Evolutionary conservation across 1,140 invertebrate species (phyloP).

Genomic region (Psilanteris sp.): DNA sequence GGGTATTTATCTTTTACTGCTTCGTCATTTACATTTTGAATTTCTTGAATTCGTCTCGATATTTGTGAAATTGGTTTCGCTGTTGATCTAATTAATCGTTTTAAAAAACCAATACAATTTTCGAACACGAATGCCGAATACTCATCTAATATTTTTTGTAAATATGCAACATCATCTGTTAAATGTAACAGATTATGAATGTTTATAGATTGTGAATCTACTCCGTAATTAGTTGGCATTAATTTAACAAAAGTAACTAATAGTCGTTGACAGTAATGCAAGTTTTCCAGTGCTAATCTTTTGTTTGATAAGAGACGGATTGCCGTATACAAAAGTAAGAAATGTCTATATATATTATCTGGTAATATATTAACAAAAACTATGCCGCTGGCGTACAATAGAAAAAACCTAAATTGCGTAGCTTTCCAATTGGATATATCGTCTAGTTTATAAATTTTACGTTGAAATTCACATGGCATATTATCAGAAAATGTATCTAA

Average conservation of each 20-base stretch:
- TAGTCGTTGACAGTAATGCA: slow-evolving; percentile 23
- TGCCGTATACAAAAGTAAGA: no score
- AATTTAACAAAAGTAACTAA: slow-evolving; percentile 43
- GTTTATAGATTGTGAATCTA: slow-evolving; percentile 32
- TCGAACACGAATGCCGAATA: slow-evolving; percentile 17
- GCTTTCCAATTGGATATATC: slow-evolving; percentile 5
- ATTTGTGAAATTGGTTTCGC: slow-evolving; percentile 10
- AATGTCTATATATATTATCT: slow-evolving; percentile 1
- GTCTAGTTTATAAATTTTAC: slow-evolving; percentile 4
- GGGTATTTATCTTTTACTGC: slow-evolving; percentile 1
- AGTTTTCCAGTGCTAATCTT: slow-evolving; percentile 7
- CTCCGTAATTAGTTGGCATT: slow-evolving; percentile 24
- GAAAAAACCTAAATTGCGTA: no score
- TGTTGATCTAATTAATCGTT: no score
- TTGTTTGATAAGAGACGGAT: slow-evolving; percentile 8
- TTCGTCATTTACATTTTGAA: no score
- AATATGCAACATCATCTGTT: slow-evolving; percentile 13
- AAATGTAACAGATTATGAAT: slow-evolving; percentile 50
- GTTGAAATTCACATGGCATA: slow-evolving; percentile 15
- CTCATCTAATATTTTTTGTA: slow-evolving; percentile 11
- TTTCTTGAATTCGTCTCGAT: slow-evolving; percentile 3
- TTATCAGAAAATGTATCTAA: background rate
- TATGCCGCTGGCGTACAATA: slow-evolving; percentile 11
- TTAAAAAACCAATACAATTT: slow-evolving; percentile 10
- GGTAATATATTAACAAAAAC: slow-evolving; percentile 5